phyloP scores from a whole-genome alignment of 2,888 invertebrate genomes.

The Flexamia atlantica region DNA sequence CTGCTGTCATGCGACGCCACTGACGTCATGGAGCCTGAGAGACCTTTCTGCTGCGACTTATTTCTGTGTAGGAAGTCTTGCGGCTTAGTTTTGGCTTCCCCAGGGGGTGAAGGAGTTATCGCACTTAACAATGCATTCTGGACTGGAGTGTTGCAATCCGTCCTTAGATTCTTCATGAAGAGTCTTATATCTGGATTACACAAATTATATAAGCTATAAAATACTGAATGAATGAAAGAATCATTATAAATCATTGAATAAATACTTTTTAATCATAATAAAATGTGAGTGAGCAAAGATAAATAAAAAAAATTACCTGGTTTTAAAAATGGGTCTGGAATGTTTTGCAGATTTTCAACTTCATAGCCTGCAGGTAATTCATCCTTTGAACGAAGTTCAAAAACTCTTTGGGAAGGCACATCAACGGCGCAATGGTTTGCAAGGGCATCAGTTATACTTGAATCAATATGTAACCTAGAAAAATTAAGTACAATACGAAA shows the following conservation, averaged over 20 bases:
- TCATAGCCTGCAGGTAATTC: slow-evolving; percentile 39
- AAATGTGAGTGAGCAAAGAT: too few species aligned
- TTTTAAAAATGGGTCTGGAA: slow-evolving; percentile 1
- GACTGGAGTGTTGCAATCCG: too few species aligned
- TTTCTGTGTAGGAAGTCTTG: background rate
- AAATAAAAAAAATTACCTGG: too few species aligned
- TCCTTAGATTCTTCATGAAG: too few species aligned
- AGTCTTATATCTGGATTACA: too few species aligned
- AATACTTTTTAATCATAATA: background rate
- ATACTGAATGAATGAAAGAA: too few species aligned
- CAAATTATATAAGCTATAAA: too few species aligned
- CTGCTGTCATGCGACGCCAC: background rate
- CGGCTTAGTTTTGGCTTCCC: background rate
- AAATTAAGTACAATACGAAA: too few species aligned
- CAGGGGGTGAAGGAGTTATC: background rate
- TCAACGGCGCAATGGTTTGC: slow-evolving; percentile 10
- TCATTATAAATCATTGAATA: too few species aligned
- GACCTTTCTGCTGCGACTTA: background rate
- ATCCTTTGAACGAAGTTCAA: slow-evolving; percentile 38
- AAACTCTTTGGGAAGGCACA: slow-evolving; percentile 8
- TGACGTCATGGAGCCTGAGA: background rate
- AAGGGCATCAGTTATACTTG: slow-evolving; percentile 12
- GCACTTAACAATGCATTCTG: background rate
- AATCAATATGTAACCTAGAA: slow-evolving; percentile 28
- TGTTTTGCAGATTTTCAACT: background rate